Conservation (phyloP, 1,140 invertebrate species). For the Diorhabda sublineata region DNA sequence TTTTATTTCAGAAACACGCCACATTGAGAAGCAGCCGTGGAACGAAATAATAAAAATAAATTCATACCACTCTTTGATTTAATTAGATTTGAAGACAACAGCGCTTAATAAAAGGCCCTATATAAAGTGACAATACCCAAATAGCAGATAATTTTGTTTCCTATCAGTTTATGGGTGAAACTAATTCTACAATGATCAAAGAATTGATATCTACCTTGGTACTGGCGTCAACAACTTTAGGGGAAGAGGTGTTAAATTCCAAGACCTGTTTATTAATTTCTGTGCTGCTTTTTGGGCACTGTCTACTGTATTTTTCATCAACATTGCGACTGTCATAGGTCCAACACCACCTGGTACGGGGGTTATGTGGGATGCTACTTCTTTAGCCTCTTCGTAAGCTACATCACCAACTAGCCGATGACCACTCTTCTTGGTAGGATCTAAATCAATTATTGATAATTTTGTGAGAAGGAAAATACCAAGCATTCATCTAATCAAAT, state of each 20-base stretch:
- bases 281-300: conserved; percentile 67
- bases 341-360: conserved; percentile 98
- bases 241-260: conserved; percentile 62
- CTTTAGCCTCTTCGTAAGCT: conserved; percentile 72
- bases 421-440: conserved; percentile 78
- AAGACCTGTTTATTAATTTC: conserved; percentile 53
- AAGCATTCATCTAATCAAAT: no score
- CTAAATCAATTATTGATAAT: conserved; percentile 49
- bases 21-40: no score
- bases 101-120: no score
- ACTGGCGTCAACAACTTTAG: conserved; percentile 62
- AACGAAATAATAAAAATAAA: no score
- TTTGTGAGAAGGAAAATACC: no score
- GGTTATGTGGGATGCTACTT: conserved; percentile 85
- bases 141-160: no score
- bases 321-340: conserved; percentile 98
- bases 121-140: no score
- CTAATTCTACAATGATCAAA: not conserved
- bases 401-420: conserved; percentile 93
- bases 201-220: conserved; percentile 56
- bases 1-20: no score
- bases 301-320: conserved; percentile 91
- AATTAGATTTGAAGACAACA: no score
- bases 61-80: no score
- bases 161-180: no score